These are phyloP conservation scores for Thomomys bottae DNA, from an alignment of 2,113 vertebrate genomes.

Conservation along the genomic window DNA sequence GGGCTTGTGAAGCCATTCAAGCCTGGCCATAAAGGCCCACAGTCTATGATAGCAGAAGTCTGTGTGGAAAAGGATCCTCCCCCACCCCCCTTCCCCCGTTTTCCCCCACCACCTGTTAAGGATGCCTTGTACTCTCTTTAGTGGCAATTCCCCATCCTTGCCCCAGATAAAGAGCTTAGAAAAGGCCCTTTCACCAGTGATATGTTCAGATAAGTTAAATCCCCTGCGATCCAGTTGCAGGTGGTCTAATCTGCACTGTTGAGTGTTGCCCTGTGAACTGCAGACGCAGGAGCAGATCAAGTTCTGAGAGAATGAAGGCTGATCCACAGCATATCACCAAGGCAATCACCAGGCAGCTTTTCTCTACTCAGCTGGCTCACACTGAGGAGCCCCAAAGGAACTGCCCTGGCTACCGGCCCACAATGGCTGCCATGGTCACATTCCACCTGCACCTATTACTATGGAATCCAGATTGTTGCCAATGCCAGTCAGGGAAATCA, in stretches of 20 bases:
- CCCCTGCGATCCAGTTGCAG: background rate
- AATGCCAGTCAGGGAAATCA: background rate
- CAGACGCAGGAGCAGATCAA: background rate
- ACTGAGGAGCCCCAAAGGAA: background rate
- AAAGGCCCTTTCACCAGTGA: slow-evolving; percentile 28
- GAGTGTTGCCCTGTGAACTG: background rate
- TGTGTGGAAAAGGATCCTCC: background rate
- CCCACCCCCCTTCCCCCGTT: no score
- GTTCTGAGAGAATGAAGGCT: background rate
- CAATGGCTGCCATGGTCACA: background rate
- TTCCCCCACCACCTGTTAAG: background rate
- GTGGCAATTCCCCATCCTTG: background rate
- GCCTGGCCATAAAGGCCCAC: background rate
- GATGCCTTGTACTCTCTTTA: background rate
- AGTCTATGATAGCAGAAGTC: background rate
- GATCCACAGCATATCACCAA: background rate
- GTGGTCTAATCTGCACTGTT: background rate
- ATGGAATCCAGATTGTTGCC: background rate
- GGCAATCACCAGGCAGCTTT: no score
- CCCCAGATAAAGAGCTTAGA: slow-evolving; percentile 31
- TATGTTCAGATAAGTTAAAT: slow-evolving; percentile 46
- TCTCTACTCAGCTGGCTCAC: background rate
- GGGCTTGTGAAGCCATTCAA: slow-evolving; percentile 34
- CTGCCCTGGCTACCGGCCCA: background rate
- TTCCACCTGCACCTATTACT: background rate